phyloP scores from a whole-genome alignment of 64 coral and sea anemone species.

The Actinia equina region DNA sequence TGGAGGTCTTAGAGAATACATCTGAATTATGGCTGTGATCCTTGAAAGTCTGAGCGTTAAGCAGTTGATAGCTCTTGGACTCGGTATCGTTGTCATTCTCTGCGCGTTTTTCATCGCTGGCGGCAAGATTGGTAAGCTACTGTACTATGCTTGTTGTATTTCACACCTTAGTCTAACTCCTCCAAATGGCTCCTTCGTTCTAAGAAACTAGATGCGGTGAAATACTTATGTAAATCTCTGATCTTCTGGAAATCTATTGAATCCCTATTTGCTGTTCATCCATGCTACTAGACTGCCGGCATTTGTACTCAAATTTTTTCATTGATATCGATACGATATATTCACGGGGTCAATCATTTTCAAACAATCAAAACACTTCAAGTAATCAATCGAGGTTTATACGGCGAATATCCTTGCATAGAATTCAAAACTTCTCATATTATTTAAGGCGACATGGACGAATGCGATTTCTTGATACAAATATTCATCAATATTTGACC shows the following conservation, averaged over 20 bases:
- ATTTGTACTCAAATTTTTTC: too few relatives aligned
- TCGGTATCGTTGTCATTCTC: slow-evolving; percentile 34
- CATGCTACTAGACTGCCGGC: not conserved
- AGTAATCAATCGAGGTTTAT: not conserved
- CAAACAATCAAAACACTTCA: slow-evolving; percentile 1
- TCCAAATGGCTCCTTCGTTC: not conserved
- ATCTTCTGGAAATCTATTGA: not conserved
- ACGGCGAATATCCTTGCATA: not conserved
- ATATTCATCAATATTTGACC: not conserved
- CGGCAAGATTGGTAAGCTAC: slow-evolving; percentile 69
- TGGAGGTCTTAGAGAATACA: not conserved
- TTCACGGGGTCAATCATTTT: not conserved
- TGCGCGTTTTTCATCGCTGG: slow-evolving; percentile 54
- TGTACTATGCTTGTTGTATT: not conserved
- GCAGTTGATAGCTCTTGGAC: slow-evolving; percentile 28
- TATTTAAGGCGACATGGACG: not conserved
- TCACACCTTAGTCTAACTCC: not conserved
- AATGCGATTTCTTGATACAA: not conserved
- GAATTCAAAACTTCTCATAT: not conserved
- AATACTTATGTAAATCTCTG: not conserved
- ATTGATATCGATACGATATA: not conserved
- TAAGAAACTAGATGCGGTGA: not conserved
- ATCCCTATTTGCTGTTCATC: not conserved
- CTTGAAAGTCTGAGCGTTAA: slow-evolving; percentile 50
- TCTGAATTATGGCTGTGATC: slow-evolving; percentile 46